Evolutionary conservation across 2,113 vertebrate species (phyloP).

Genomic region (Pseudorectes ferrugineus): DNA sequence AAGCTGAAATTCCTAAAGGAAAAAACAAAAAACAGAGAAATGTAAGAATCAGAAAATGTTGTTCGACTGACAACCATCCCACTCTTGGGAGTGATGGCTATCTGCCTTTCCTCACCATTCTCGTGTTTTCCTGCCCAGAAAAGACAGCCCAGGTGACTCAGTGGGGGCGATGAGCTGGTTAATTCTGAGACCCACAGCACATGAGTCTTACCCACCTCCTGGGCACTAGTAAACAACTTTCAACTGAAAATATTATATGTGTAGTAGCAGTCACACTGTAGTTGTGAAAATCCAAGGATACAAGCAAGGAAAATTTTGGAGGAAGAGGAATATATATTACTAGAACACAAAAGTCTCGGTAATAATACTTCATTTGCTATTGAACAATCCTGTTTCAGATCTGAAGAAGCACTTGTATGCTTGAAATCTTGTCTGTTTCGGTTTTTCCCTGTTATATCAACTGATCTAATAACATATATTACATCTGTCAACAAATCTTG

Average conservation of each 20-base stretch:
- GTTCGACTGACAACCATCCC: background rate
- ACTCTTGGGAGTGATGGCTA: background rate
- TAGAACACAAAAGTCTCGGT: background rate
- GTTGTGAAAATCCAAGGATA: background rate
- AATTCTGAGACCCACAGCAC: background rate
- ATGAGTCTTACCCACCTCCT: background rate
- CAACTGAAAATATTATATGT: background rate
- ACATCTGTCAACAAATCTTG: background rate
- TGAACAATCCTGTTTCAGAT: background rate
- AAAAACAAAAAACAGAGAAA: background rate
- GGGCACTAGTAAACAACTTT: background rate
- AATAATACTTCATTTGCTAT: background rate
- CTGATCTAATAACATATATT: background rate
- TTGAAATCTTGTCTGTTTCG: background rate
- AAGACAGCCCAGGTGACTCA: background rate
- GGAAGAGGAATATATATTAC: background rate
- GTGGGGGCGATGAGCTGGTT: accelerated
- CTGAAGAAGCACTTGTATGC: background rate
- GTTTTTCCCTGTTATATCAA: background rate
- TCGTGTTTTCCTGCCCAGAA: background rate
- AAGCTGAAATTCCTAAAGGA: background rate
- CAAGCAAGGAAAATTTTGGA: background rate
- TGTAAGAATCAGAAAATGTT: background rate
- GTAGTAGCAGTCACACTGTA: background rate
- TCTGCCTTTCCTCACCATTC: background rate